Evolutionary conservation across 2,113 vertebrate genomes (phyloP).

Genomic region (Brachypodius melanocephalos): DNA sequence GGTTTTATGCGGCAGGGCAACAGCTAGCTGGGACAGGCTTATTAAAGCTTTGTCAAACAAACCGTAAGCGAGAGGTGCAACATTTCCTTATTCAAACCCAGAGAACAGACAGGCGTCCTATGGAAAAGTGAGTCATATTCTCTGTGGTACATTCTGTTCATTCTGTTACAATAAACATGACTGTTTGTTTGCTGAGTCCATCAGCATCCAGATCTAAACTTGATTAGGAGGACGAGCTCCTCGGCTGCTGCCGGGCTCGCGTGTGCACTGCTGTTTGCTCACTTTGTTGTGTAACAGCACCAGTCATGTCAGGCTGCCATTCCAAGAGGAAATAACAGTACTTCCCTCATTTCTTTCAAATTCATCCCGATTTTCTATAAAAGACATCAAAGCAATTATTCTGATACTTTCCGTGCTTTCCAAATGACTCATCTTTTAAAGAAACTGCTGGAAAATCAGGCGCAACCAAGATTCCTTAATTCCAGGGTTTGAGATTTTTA

Average conservation of each 20-base stretch:
- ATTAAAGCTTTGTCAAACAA: constrained; percentile 10
- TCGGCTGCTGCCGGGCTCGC: neutral
- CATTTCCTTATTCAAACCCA: neutral
- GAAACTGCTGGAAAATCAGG: constrained; percentile 23
- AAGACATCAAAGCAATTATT: constrained; percentile 41
- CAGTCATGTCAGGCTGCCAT: constrained; percentile 2
- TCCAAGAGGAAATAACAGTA: constrained; percentile 48
- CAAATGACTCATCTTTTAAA: neutral
- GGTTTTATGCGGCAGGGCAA: constrained; percentile 1
- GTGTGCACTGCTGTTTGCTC: neutral
- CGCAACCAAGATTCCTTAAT: neutral
- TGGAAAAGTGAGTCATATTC: constrained; percentile 67
- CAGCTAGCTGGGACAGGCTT: neutral
- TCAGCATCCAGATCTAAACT: constrained; percentile 41
- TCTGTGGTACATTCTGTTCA: constrained; percentile 68
- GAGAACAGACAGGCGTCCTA: constrained; percentile 35
- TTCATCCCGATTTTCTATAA: constrained; percentile 34
- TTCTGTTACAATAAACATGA: constrained; percentile 42
- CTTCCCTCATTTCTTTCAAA: constrained; percentile 25
- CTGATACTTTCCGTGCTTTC: constrained; percentile 41
- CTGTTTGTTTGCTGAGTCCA: constrained; percentile 53
- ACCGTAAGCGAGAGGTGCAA: neutral
- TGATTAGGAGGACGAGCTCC: neutral
- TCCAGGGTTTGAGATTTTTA: neutral
- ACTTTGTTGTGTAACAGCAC: neutral